Evolutionary conservation across 2,888 invertebrate genomes (phyloP).

Genomic region (Tipula helvola): DNA sequence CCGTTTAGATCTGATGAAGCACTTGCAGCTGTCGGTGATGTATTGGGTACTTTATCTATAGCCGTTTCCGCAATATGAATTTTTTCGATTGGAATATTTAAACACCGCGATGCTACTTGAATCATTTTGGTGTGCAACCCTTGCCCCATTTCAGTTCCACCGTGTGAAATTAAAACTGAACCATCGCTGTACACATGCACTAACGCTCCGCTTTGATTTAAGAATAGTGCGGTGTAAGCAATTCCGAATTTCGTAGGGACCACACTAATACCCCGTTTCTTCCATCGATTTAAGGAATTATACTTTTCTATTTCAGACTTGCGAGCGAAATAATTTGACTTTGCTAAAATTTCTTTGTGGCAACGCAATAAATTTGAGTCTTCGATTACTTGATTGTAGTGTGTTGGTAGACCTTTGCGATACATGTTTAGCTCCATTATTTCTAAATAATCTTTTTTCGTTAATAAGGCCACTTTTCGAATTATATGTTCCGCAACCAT

Average conservation of each 20-base stretch:
- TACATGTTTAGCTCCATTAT: constrained; percentile 66
- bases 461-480: constrained; percentile 57
- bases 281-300: constrained; percentile 69
- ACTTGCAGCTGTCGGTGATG: constrained; percentile 81
- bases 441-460: constrained; percentile 50
- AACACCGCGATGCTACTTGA: constrained; percentile 67
- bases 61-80: constrained; percentile 74
- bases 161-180: constrained; percentile 76
- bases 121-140: constrained; percentile 94
- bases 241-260: constrained; percentile 79
- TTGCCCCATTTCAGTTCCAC: constrained; percentile 97
- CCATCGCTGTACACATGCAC: constrained; percentile 80
- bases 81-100: constrained; percentile 55
- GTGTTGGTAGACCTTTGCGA: constrained; percentile 62
- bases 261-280: constrained; percentile 72
- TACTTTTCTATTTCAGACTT: constrained; percentile 48
- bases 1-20: constrained; percentile 83
- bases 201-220: constrained; percentile 81
- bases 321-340: constrained; percentile 50
- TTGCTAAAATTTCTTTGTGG: constrained; percentile 63
- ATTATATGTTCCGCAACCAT: constrained; percentile 69
- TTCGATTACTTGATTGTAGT: constrained; percentile 59
- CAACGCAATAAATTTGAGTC: constrained; percentile 62
- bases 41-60: constrained; percentile 86
- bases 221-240: constrained; percentile 58